Percentiles rank a stretch among this genome's conserved stretches.
phyloP scores from a whole-genome alignment of 2,797 vertebrate genomes.

The Scolopax rusticola region DNA sequence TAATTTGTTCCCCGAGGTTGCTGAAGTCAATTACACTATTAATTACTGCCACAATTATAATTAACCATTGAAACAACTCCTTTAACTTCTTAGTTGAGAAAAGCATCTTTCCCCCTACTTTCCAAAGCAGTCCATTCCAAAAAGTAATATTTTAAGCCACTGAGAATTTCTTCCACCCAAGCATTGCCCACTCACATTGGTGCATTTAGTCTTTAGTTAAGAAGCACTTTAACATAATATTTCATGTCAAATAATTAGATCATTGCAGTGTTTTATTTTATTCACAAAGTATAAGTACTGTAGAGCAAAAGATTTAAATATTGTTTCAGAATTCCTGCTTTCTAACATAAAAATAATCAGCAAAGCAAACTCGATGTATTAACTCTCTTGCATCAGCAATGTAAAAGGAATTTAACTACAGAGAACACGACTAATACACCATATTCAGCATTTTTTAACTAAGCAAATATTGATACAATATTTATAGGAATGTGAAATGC shows the following conservation, averaged over 20 bases:
- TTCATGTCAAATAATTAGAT: constrained; percentile 54
- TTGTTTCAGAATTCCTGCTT: constrained; percentile 47
- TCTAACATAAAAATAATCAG: constrained; percentile 33
- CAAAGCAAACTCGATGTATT: constrained; percentile 34
- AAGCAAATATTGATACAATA: constrained; percentile 49
- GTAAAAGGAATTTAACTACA: constrained; percentile 42
- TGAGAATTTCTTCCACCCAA: not conserved
- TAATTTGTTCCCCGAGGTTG: not conserved
- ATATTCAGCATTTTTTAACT: constrained; percentile 58
- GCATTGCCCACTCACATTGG: not conserved
- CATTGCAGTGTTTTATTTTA: constrained; percentile 54
- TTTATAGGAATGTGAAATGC: constrained; percentile 46
- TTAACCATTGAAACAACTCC: constrained; percentile 22
- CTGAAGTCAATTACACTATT: constrained; percentile 39
- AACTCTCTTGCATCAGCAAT: constrained; percentile 44
- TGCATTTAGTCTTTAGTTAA: constrained; percentile 2
- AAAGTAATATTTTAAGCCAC: not conserved
- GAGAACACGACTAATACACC: constrained; percentile 48
- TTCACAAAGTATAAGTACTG: not conserved
- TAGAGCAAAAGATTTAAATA: not conserved
- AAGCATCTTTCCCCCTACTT: not conserved
- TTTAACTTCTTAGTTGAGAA: not conserved
- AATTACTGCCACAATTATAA: constrained; percentile 37
- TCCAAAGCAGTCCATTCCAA: not conserved
- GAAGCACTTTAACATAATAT: not conserved